A percentile compares a stretch with the other conserved stretches of the same genome.
phyloP scores from a whole-genome alignment of 2,797 vertebrate genomes.

The Leptodactylus fallax region DNA sequence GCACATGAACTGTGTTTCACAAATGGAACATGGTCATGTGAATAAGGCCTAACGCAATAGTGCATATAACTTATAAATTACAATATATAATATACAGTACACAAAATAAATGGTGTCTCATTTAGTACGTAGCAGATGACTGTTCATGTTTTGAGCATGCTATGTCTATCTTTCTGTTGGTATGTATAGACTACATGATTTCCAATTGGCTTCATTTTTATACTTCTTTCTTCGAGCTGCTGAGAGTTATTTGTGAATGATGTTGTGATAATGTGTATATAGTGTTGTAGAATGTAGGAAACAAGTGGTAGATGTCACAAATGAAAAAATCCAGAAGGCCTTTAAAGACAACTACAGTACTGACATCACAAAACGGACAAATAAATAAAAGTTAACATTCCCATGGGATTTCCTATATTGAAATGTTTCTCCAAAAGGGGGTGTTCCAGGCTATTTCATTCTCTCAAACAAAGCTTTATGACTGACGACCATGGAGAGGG shows the following conservation, averaged over 20 bases:
- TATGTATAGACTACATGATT: neutral
- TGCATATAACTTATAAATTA: too few species aligned
- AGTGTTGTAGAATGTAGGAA: neutral
- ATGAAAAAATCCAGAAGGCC: neutral
- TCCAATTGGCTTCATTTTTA: too few species aligned
- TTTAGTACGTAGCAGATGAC: neutral
- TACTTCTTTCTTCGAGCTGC: neutral
- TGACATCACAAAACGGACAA: neutral
- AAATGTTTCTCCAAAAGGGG: neutral
- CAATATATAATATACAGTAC: too few species aligned
- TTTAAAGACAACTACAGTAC: neutral
- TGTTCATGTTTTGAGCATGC: neutral
- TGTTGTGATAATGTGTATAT: too few species aligned
- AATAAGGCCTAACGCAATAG: too few species aligned
- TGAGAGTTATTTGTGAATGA: neutral
- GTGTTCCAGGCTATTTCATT: neutral
- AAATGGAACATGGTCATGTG: too few species aligned
- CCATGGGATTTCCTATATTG: neutral
- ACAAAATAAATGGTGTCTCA: too few species aligned
- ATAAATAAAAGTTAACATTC: neutral
- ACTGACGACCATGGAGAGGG: neutral
- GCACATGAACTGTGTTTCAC: too few species aligned
- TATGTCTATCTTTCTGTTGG: neutral
- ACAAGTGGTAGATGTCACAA: neutral
- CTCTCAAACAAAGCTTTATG: conserved; percentile 11